phyloP scores from a whole-genome alignment of 2,888 invertebrate genomes.

The Theristus sp. region DNA sequence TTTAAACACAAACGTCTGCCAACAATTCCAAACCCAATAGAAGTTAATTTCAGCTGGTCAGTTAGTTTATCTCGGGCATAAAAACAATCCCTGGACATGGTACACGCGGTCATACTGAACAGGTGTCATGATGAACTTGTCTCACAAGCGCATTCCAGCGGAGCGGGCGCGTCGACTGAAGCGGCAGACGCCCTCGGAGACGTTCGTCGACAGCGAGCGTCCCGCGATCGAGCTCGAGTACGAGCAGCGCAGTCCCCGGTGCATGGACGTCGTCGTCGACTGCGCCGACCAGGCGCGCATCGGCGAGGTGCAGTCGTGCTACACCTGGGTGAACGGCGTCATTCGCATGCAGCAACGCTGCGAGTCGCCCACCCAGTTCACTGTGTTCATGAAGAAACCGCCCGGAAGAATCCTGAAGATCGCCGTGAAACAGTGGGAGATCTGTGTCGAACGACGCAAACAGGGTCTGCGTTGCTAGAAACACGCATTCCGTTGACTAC shows the following conservation, averaged over 20 bases:
- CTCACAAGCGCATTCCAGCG: too few relatives aligned
- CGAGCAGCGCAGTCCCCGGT: constrained; percentile 9
- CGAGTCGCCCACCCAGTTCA: constrained; percentile 6
- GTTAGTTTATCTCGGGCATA: too few relatives aligned
- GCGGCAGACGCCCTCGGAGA: background rate
- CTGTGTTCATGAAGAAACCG: constrained; percentile 9
- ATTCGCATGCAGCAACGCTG: constrained; percentile 10
- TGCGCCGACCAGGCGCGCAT: constrained; percentile 9
- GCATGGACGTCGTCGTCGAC: constrained; percentile 10
- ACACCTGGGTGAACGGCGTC: constrained; percentile 10
- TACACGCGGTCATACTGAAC: too few relatives aligned
- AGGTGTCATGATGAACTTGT: too few relatives aligned
- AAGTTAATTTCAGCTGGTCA: too few relatives aligned
- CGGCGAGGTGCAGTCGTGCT: constrained; percentile 9
- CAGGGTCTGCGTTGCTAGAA: constrained; percentile 7
- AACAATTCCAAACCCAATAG: too few relatives aligned
- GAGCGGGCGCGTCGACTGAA: background rate
- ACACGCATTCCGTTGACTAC: background rate
- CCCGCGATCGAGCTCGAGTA: background rate
- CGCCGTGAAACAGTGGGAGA: constrained; percentile 8
- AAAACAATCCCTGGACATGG: too few relatives aligned
- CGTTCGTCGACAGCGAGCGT: too few relatives aligned
- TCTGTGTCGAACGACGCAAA: constrained; percentile 8
- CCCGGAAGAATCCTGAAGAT: constrained; percentile 10
- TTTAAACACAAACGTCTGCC: too few relatives aligned